Percentiles rank a stretch among this genome's conserved stretches.
These are phyloP conservation scores for Hylaea fasciaria DNA, from an alignment of 2,888 invertebrate genomes.

Conservation along the genomic window DNA sequence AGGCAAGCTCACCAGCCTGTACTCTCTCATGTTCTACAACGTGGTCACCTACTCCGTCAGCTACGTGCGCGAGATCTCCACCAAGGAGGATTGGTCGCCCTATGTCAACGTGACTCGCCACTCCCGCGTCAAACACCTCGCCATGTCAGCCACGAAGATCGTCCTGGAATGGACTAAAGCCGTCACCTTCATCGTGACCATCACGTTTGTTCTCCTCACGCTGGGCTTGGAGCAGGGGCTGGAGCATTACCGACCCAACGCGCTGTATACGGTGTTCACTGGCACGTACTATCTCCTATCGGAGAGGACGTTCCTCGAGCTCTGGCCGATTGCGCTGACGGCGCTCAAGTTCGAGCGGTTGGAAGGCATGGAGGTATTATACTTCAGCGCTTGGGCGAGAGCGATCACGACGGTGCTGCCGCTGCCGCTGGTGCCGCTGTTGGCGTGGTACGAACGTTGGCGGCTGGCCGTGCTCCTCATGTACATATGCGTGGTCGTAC, in stretches of 20 bases:
- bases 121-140: conserved; percentile 90
- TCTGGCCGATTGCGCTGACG: conserved; percentile 85
- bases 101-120: conserved; percentile 90
- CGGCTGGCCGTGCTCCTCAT: conserved; percentile 84
- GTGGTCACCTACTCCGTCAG: conserved; percentile 91
- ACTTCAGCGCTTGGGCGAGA: conserved; percentile 87
- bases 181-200: conserved; percentile 90
- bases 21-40: conserved; percentile 93
- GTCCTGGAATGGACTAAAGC: conserved; percentile 93
- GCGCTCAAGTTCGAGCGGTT: conserved; percentile 86
- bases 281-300: conserved; percentile 89
- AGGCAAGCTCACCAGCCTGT: conserved; percentile 87
- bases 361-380: conserved; percentile 89
- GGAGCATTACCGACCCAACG: conserved; percentile 89
- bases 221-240: conserved; percentile 90
- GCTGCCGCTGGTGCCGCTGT: conserved; percentile 82
- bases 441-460: conserved; percentile 84
- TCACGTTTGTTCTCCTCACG: conserved; percentile 90
- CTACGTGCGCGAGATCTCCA: conserved; percentile 89
- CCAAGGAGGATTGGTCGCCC: conserved; percentile 91
- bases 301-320: conserved; percentile 88
- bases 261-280: conserved; percentile 87
- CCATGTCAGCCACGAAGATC: conserved; percentile 92
- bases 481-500: conserved; percentile 88
- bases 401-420: conserved; percentile 85